phyloP scores from a whole-genome alignment of 2,888 invertebrate species.

The Chrysolina americana region DNA sequence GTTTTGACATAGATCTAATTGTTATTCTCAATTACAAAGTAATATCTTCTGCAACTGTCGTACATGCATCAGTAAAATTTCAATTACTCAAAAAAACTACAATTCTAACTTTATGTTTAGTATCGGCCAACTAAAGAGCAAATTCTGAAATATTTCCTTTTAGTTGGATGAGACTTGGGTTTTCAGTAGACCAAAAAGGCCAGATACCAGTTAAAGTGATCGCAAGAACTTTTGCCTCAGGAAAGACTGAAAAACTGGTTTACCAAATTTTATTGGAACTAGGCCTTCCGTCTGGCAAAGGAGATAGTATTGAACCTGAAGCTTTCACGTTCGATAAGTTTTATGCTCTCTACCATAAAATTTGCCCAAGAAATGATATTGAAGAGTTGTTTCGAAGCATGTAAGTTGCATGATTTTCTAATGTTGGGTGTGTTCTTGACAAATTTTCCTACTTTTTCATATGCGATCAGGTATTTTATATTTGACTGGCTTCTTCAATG shows the following conservation, averaged over 20 bases:
- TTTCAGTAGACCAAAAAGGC: conserved; percentile 93
- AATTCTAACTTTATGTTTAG: neutral
- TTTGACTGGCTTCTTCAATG: too few relatives aligned
- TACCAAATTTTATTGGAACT: conserved; percentile 96
- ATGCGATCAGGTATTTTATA: neutral
- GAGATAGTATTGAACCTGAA: conserved; percentile 93
- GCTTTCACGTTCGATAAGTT: conserved; percentile 99
- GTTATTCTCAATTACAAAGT: too few relatives aligned
- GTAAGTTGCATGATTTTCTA: conserved; percentile 75
- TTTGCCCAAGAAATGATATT: conserved; percentile 98
- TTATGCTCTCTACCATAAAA: conserved; percentile 97
- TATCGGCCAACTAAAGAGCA: neutral
- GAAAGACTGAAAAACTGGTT: conserved; percentile 98
- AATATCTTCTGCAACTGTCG: too few relatives aligned
- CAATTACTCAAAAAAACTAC: neutral
- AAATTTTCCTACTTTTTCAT: too few relatives aligned
- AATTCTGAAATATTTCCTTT: conserved; percentile 60
- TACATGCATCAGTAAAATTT: too few relatives aligned
- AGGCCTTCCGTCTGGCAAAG: conserved; percentile 94
- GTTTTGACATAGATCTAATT: too few relatives aligned
- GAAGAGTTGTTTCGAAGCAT: conserved; percentile 96
- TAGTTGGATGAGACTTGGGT: conserved; percentile 99
- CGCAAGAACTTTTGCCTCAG: conserved; percentile 98
- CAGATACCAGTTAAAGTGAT: conserved; percentile 98
- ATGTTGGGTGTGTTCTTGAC: too few relatives aligned